phyloP scores from a whole-genome alignment of 2,797 vertebrate genomes.

The Gymnoscopelus microlampas region DNA sequence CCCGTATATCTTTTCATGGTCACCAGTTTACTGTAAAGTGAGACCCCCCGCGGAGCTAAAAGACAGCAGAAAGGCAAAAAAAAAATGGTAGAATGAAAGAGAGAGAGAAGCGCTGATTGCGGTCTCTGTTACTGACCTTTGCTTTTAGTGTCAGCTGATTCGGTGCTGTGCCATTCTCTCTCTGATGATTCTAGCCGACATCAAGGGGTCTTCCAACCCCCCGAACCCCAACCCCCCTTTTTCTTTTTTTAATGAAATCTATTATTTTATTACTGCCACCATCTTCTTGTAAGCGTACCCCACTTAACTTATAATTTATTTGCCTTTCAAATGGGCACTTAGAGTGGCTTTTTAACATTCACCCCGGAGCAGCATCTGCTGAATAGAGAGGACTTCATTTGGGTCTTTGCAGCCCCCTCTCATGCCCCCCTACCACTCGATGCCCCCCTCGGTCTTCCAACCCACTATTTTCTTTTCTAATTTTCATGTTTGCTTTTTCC shows the following conservation, averaged over 20 bases:
- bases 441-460: constrained; percentile 30
- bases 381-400: constrained; percentile 69
- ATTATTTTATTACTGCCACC: constrained; percentile 62
- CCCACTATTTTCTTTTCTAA: constrained; percentile 70
- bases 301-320: constrained; percentile 66
- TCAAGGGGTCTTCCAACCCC: constrained; percentile 29
- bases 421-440: constrained; percentile 21
- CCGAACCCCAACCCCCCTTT: constrained; percentile 10
- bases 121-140: constrained; percentile 46
- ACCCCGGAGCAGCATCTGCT: constrained; percentile 51
- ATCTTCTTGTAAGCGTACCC: constrained; percentile 53
- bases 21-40: constrained; percentile 37
- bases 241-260: constrained; percentile 49
- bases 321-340: constrained; percentile 66
- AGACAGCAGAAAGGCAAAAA: constrained; percentile 31
- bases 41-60: constrained; percentile 35
- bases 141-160: constrained; percentile 33
- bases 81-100: constrained; percentile 10
- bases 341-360: constrained; percentile 59
- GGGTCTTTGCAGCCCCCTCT: constrained; percentile 50
- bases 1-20: not conserved
- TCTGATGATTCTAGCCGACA: constrained; percentile 36
- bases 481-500: constrained; percentile 75
- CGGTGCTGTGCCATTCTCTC: constrained; percentile 9
- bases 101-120: constrained; percentile 34